These are phyloP conservation scores for Gryon sp. DNA, from an alignment of 1,140 invertebrate species.

Conservation along the genomic window DNA sequence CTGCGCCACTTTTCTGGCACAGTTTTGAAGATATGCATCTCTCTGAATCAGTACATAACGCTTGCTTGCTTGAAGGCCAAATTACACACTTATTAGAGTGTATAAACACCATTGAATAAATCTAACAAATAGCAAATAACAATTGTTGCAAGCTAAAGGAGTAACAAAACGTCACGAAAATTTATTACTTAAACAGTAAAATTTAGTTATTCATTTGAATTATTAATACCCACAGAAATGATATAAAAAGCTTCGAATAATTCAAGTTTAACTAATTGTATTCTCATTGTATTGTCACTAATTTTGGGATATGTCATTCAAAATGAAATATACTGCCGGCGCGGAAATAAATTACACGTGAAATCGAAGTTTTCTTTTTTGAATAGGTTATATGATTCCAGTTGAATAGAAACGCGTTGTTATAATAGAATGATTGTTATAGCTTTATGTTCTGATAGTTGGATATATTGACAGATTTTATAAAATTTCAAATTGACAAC, in stretches of 20 bases:
- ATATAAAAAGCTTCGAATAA: too few relatives aligned
- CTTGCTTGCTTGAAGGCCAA: constrained; percentile 59
- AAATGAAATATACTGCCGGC: constrained; percentile 17
- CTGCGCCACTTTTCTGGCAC: constrained; percentile 73
- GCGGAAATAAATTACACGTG: constrained; percentile 24
- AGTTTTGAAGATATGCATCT: constrained; percentile 64
- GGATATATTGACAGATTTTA: constrained; percentile 53
- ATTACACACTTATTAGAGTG: constrained; percentile 48
- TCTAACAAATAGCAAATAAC: neutral
- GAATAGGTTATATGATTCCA: too few relatives aligned
- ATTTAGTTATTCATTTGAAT: too few relatives aligned
- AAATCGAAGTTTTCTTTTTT: too few relatives aligned
- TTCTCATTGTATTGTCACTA: neutral
- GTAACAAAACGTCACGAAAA: too few relatives aligned
- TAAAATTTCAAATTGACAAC: constrained; percentile 61
- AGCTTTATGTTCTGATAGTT: neutral
- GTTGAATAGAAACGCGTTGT: neutral
- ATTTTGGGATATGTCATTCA: constrained; percentile 27
- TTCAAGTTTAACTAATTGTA: constrained; percentile 7
- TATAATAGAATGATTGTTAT: neutral
- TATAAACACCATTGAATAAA: constrained; percentile 36
- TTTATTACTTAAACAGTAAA: too few relatives aligned
- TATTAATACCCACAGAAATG: too few relatives aligned
- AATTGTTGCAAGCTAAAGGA: too few relatives aligned
- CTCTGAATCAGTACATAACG: constrained; percentile 57